These are phyloP conservation scores for Ferdinandea cuprea DNA, from an alignment of 2,888 invertebrate genomes.

Conservation along the genomic window DNA sequence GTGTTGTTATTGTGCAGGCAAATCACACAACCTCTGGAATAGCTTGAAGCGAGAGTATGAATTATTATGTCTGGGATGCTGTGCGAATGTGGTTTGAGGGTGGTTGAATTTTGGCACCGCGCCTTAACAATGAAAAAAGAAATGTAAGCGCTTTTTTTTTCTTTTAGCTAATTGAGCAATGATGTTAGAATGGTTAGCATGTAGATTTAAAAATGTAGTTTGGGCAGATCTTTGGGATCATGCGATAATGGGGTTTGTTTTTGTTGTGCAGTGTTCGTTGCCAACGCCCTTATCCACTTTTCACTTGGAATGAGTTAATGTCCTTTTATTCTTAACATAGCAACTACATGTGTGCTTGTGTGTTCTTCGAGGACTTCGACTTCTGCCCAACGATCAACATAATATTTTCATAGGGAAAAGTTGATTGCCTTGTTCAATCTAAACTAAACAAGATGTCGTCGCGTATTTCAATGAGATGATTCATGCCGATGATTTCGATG, in stretches of 20 bases:
- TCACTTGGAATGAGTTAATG: neutral
- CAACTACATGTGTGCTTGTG: too few species aligned
- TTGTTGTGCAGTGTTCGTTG: neutral
- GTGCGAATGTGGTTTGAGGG: conserved; percentile 1
- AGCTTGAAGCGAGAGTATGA: conserved; percentile 29
- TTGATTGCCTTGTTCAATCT: conserved; percentile 3
- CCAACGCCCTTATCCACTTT: conserved; percentile 20
- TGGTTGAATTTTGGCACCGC: conserved; percentile 20
- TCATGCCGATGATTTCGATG: neutral
- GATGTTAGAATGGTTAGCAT: neutral
- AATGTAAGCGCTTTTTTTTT: neutral
- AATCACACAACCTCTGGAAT: neutral
- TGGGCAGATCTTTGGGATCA: conserved; percentile 2
- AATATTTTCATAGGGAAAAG: neutral
- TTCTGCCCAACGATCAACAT: neutral
- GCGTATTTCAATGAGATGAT: neutral
- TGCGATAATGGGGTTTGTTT: neutral
- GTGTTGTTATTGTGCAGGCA: neutral
- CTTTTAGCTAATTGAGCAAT: conserved; percentile 1
- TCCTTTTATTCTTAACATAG: neutral
- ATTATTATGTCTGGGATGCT: conserved; percentile 65
- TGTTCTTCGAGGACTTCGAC: neutral
- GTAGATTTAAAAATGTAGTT: neutral
- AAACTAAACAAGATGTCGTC: neutral
- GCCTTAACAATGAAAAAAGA: neutral